A percentile compares a stretch with the other conserved stretches of the same genome.
phyloP scores from a whole-genome alignment of 2,797 vertebrate genomes.

The Arrhamphus sclerolepis region DNA sequence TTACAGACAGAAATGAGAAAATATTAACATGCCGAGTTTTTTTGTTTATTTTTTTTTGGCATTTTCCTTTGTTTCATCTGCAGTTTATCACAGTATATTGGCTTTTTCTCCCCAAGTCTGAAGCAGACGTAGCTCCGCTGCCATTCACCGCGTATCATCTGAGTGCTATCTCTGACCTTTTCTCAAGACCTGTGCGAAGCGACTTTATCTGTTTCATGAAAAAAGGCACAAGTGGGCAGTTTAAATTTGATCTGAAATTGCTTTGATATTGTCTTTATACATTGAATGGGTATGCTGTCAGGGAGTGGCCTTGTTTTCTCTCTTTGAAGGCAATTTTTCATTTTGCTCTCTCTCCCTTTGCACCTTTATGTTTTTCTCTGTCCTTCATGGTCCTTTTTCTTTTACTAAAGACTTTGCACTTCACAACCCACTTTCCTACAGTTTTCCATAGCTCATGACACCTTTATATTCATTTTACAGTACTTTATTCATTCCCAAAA shows the following conservation, averaged over 20 bases:
- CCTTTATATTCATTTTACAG: too few species aligned
- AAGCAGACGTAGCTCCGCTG: constrained; percentile 38
- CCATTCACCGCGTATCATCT: constrained; percentile 50
- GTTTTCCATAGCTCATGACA: too few species aligned
- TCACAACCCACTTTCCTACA: too few species aligned
- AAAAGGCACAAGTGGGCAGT: constrained; percentile 71
- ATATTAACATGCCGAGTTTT: too few species aligned
- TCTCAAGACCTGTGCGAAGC: constrained; percentile 56
- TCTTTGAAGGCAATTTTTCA: not conserved
- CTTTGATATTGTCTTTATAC: constrained; percentile 76
- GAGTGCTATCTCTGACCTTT: constrained; percentile 76
- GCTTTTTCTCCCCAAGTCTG: constrained; percentile 16
- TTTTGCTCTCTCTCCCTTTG: too few species aligned
- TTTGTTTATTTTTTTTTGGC: too few species aligned
- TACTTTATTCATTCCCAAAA: too few species aligned
- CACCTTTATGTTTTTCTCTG: too few species aligned
- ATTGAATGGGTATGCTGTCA: constrained; percentile 58
- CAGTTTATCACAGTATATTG: constrained; percentile 15
- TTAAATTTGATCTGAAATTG: constrained; percentile 80
- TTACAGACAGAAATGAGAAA: too few species aligned
- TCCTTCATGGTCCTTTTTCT: too few species aligned
- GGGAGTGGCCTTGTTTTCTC: constrained; percentile 61
- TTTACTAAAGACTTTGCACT: too few species aligned
- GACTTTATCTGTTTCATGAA: constrained; percentile 77
- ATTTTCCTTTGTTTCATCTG: not conserved